Evolutionary conservation across 2,797 vertebrate species (phyloP), one percentile per base, ranked within the genome.

Genomic region (Typhlichthys eigenmanni): DNA sequence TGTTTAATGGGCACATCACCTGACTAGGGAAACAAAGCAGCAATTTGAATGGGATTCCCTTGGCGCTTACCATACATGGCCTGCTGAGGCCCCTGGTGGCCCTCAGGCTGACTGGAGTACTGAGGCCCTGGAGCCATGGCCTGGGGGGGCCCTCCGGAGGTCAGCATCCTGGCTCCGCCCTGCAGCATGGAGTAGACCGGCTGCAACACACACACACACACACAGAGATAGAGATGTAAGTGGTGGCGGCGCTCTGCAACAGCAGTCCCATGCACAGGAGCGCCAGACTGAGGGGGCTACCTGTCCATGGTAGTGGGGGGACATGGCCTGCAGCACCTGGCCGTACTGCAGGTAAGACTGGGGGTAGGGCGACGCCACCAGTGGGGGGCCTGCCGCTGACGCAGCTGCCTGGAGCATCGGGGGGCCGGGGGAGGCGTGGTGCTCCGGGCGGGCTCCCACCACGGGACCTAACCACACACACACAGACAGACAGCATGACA

Each of bases 321-420:
- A 86, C 93, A 95, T 91, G 59, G 93, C 88, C 76, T 94, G 93
- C 87, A 95, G 93, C 90, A 95, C 92, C 66, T 94, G 87, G 49
- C 91, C 90, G 58, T 95, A 95, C 74, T 93, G 93, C 77, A 95
- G 91, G 84, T 95, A 95, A 29, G 94, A 92, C 62, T 93, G 93
- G 0, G 93, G 91, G 24, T 93, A 95, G 0, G 93, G 94, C 0
- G 94, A 92, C 0, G 94, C 93, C 80, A 95, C 93, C 24, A 95
- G 84, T 0, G 93, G 92, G 1, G 94, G 93, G 0, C 93, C 93
- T 0, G 93, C 92, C 0, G 93, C 92, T 0, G 92, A 88, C 0
- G 92, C 90, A 0, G 93, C 89, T 0, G 93, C 92, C 59, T 93
- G 93, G 72, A 95, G 88, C 85, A 95, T 91, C 0, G 93, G 88